Evolutionary conservation across 2,797 vertebrate species (phyloP), one percentile per base, ranked within the genome.

Genomic region (Spheniscus humboldti): DNA sequence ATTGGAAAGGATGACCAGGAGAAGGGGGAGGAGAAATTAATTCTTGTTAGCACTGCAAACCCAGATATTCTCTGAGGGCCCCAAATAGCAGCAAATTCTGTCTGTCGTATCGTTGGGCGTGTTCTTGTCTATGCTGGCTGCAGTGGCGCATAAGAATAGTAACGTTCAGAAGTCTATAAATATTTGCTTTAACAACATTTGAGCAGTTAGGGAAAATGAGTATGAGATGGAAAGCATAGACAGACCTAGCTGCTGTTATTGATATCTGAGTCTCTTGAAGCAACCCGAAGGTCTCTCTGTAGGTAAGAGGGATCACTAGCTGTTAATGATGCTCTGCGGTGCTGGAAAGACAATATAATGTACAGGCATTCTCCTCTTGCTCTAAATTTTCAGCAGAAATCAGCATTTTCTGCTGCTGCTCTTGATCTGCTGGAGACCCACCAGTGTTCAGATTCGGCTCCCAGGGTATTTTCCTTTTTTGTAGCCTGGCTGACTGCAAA

Each of bases 71-170:
- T 87, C 31, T 37, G 64, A 77, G 50, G 22, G 24, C 30, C 15
- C 6, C 50, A 68, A 80, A 62, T 10, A 79, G 13, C 60, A 92
- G 47, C 52, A 88, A 45, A 78, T 86, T 88, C 45, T 64, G 13
- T 31, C 50, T 81, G 30, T 88, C 1, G 0, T 69, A 8, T 71
- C 0, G 0, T 25, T 74, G 45, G 10, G 24, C 1, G 0, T 50
- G 13, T 67, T 87, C 43, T 62, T 89, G 10, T 73, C 68, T 77
- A 8, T 35, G 25, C 31, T 94, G 75, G 41, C 31, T 87, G 22
- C 27, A 91, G 41, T 15, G 35, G 82, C 35, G 5, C 1, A 0
- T 80, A 77, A 79, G 62, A 83, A 69, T 9, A 85, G 22, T n/a
- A 22, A 22, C 66, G 50, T 77, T 88, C 35, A 28, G 37, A 75